A percentile compares a stretch with the other conserved stretches of the same genome.
Evolutionary conservation across 2,888 invertebrate species (phyloP).

Genomic region (Zygogramma bicolorata): DNA sequence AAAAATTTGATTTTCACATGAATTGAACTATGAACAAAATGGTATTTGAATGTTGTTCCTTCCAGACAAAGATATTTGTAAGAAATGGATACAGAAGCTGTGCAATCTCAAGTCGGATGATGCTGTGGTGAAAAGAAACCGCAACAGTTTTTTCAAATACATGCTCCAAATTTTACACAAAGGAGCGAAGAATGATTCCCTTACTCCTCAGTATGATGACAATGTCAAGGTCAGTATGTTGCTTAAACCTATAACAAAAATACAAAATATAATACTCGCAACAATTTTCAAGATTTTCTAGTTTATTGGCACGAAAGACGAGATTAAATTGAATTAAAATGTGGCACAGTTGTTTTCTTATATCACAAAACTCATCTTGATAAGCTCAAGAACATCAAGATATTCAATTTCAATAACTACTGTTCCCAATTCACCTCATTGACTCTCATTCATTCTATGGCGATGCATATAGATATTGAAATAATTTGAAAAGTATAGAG

Average conservation of each 20-base stretch:
- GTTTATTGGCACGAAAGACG: too few species aligned
- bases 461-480: too few species aligned
- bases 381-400: too few species aligned
- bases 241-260: conserved; percentile 34
- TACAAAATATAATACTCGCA: background rate
- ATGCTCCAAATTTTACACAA: conserved; percentile 64
- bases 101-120: conserved; percentile 65
- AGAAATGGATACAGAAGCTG: conserved; percentile 67
- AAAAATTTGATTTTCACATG: background rate
- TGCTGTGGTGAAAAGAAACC: conserved; percentile 68
- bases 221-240: conserved; percentile 22
- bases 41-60: background rate
- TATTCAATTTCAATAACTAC: too few species aligned
- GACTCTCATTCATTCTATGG: too few species aligned
- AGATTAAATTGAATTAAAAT: too few species aligned
- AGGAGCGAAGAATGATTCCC: conserved; percentile 52
- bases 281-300: too few species aligned
- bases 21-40: background rate
- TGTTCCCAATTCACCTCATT: too few species aligned
- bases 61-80: conserved; percentile 66
- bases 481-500: too few species aligned
- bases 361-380: too few species aligned
- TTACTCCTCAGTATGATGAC: conserved; percentile 31
- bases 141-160: conserved; percentile 71
- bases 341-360: too few species aligned